These are phyloP conservation scores for Dolichallabes microphthalmus DNA, from an alignment of 2,113 vertebrate species.

Conservation along the genomic window DNA sequence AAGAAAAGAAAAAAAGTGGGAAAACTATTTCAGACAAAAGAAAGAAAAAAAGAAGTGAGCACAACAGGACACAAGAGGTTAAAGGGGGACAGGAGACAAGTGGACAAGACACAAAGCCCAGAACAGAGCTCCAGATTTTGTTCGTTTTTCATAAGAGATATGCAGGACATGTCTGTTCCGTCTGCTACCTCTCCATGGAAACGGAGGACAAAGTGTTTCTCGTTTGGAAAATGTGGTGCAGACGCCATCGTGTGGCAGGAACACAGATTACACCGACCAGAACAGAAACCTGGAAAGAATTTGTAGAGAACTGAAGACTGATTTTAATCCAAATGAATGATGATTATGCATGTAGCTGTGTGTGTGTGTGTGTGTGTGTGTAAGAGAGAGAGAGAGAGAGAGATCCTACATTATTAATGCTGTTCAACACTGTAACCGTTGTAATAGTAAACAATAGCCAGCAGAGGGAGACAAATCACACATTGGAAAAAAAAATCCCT, in stretches of 20 bases:
- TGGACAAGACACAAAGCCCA: neutral
- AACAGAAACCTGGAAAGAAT: neutral
- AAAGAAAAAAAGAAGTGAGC: neutral
- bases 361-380: neutral
- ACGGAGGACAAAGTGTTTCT: neutral
- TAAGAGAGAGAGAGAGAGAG: neutral
- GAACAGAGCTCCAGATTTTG: neutral
- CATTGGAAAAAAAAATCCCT: neutral
- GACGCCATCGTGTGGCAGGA: constrained; percentile 49
- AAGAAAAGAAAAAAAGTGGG: neutral
- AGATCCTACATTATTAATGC: too few relatives aligned
- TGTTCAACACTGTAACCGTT: too few relatives aligned
- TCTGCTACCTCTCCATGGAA: constrained; percentile 17
- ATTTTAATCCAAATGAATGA: neutral
- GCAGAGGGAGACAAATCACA: neutral
- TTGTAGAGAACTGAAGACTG: neutral
- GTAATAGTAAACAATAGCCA: neutral
- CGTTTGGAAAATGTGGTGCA: constrained; percentile 30
- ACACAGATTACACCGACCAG: neutral
- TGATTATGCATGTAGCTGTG: neutral
- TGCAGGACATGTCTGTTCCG: constrained; percentile 14
- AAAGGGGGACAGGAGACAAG: neutral
- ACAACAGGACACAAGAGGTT: neutral
- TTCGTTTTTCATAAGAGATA: neutral
- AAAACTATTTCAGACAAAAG: neutral